Percentiles rank a stretch among this genome's conserved stretches.
Evolutionary conservation across 2,888 invertebrate genomes (phyloP).

Genomic region (Papilio protenor): DNA sequence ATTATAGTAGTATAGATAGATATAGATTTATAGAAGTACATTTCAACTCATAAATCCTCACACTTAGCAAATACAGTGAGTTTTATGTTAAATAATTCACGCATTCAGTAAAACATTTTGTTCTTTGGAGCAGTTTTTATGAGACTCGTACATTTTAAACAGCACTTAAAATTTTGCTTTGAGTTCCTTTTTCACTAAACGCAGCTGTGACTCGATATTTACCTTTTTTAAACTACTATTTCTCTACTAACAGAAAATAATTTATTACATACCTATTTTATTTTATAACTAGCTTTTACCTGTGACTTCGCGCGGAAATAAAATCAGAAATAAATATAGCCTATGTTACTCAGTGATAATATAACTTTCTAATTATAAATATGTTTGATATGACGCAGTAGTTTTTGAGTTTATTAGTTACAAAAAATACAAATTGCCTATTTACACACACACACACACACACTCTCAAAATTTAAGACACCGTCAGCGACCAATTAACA

Average conservation of each 20-base stretch:
- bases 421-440: conserved; percentile 46
- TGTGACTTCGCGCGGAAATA: too few species aligned
- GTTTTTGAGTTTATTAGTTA: too few species aligned
- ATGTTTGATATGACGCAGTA: too few species aligned
- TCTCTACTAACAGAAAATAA: background rate
- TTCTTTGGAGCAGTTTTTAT: conserved; percentile 16
- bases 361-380: too few species aligned
- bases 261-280: background rate
- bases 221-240: background rate
- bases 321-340: too few species aligned
- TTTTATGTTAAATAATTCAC: conserved; percentile 22
- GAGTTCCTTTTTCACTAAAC: conserved; percentile 19
- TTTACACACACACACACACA: too few species aligned
- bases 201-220: background rate
- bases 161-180: conserved; percentile 17
- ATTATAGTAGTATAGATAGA: too few species aligned
- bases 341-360: too few species aligned
- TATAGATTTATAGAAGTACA: background rate
- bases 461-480: too few species aligned
- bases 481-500: too few species aligned
- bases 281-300: too few species aligned
- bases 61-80: background rate
- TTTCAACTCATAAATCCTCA: background rate
- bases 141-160: conserved; percentile 13
- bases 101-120: conserved; percentile 17